Percentiles rank a stretch among this genome's conserved stretches.
Conservation (phyloP, 2,888 invertebrate genomes). For the Cheilosia urbana region DNA sequence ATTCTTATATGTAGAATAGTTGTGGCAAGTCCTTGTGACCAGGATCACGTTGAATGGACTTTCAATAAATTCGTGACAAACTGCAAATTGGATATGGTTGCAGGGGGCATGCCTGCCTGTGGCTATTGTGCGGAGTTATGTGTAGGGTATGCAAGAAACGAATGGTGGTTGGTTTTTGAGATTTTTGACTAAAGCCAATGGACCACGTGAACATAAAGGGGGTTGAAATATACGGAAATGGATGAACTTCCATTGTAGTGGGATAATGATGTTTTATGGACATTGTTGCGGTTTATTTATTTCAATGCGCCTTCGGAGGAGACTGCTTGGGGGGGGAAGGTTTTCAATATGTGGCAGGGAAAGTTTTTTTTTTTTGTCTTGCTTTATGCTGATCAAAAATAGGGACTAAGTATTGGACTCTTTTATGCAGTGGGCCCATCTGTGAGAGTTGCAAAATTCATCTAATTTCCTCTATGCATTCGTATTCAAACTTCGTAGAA, state of each 20-base stretch:
- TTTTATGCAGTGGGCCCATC: too few species aligned
- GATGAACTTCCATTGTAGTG: conserved; percentile 47
- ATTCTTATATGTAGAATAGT: neutral
- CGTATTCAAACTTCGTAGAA: too few species aligned
- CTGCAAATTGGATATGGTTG: conserved; percentile 73
- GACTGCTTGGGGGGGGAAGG: neutral
- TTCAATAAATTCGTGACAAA: conserved; percentile 73
- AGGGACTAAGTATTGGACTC: too few species aligned
- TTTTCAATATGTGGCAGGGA: neutral
- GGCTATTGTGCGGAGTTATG: conserved; percentile 27
- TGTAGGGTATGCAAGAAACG: neutral
- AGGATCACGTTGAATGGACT: conserved; percentile 53
- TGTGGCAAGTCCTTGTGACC: conserved; percentile 17
- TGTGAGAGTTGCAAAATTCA: too few species aligned
- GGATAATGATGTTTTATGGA: conserved; percentile 22
- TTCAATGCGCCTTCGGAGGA: neutral
- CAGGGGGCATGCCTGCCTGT: conserved; percentile 17
- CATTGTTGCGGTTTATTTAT: conserved; percentile 26
- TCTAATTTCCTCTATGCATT: too few species aligned
- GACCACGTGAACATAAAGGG: conserved; percentile 14
- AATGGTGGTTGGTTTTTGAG: conserved; percentile 28
- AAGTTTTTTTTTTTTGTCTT: neutral
- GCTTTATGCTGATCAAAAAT: neutral
- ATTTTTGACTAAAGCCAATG: neutral
- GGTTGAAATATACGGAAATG: conserved; percentile 39